These are phyloP conservation scores for Cephus cinctus DNA, from an alignment of 1,140 invertebrate species.

Conservation along the genomic window DNA sequence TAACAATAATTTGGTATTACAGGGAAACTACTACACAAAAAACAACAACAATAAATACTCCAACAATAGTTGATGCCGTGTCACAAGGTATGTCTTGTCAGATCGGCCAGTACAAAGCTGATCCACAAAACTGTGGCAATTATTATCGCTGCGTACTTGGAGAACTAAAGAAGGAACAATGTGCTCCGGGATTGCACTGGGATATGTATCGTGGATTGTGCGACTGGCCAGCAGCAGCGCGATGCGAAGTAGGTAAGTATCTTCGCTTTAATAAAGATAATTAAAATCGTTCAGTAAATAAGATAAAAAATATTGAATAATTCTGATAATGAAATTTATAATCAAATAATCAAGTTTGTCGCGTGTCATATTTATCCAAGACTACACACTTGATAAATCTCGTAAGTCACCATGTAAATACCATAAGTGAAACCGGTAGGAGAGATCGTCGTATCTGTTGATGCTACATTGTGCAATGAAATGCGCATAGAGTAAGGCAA, in stretches of 20 bases:
- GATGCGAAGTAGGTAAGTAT: constrained; percentile 53
- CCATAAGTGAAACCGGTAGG: too few species aligned
- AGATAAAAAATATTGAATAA: background rate
- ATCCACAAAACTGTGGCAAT: constrained; percentile 69
- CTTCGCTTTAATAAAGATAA: background rate
- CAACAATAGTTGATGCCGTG: constrained; percentile 21
- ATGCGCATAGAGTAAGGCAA: too few species aligned
- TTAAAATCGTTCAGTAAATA: background rate
- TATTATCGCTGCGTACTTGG: constrained; percentile 76
- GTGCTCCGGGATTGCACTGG: constrained; percentile 81
- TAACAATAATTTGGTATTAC: too few species aligned
- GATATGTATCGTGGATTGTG: constrained; percentile 65
- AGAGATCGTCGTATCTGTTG: too few species aligned
- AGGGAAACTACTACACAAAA: constrained; percentile 13
- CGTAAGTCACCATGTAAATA: too few species aligned
- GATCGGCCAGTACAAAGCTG: constrained; percentile 65
- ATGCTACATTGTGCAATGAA: too few species aligned
- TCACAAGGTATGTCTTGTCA: constrained; percentile 54
- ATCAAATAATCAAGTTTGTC: too few species aligned
- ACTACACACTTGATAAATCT: too few species aligned
- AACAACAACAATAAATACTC: constrained; percentile 33
- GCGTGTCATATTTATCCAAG: too few species aligned
- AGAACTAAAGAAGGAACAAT: constrained; percentile 66
- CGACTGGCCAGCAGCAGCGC: constrained; percentile 75
- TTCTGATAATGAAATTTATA: too few species aligned